A percentile compares a stretch with the other conserved stretches of the same genome.
Conservation (phyloP, 2,888 invertebrate species). For the Drosophila kuntzei region DNA sequence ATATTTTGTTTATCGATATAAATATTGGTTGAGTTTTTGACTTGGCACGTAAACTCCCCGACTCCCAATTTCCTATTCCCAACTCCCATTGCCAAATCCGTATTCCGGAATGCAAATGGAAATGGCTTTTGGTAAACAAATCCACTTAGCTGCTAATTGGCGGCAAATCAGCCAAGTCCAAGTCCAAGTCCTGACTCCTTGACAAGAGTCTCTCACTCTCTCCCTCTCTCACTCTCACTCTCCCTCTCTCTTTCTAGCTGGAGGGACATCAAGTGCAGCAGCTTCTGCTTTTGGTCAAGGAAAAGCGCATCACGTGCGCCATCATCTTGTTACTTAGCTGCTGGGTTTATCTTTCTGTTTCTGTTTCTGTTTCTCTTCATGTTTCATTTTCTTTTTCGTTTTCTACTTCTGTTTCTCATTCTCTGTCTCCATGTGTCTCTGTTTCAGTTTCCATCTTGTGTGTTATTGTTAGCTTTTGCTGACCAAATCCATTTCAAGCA, state of each 20-base stretch:
- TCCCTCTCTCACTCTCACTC: conserved; percentile 3
- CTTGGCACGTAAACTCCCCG: conserved; percentile 65
- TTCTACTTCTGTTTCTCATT: conserved; percentile 1
- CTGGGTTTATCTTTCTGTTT: conserved; percentile 47
- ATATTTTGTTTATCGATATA: conserved; percentile 79
- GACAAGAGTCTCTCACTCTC: background rate
- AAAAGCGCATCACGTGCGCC: conserved; percentile 63
- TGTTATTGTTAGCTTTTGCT: conserved; percentile 35
- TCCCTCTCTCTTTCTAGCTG: background rate
- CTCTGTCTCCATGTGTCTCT: conserved; percentile 7
- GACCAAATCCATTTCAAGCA: conserved; percentile 71
- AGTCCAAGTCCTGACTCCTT: conserved; percentile 26
- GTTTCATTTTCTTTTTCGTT: conserved; percentile 13
- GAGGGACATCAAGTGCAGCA: conserved; percentile 29
- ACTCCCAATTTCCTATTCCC: background rate
- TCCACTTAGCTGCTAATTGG: conserved; percentile 79
- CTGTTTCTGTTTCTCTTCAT: conserved; percentile 13
- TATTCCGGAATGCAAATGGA: conserved; percentile 35
- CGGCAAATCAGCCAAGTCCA: conserved; percentile 69
- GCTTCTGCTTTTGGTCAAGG: conserved; percentile 13
- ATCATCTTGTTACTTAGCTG: conserved; percentile 68
- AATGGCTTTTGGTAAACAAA: conserved; percentile 65
- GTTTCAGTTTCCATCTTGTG: conserved; percentile 28
- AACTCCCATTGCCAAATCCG: conserved; percentile 6
- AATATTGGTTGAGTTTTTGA: conserved; percentile 71